Conservation (phyloP, 2,113 vertebrate species). For the Atrichornis clamosus region DNA sequence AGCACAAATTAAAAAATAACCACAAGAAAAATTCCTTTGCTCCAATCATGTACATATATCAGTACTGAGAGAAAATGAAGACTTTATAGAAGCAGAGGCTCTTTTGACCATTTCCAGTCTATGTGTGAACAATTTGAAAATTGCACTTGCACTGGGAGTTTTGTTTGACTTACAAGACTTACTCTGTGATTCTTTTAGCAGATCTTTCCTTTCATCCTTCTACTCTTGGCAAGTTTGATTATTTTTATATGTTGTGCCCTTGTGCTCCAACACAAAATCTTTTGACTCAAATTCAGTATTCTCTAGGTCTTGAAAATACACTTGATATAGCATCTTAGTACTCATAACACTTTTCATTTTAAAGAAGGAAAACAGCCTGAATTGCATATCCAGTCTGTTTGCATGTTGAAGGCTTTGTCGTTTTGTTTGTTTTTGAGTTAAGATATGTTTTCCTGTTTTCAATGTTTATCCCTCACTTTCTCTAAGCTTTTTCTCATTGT, state of each 20-base stretch:
- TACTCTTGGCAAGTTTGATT: neutral
- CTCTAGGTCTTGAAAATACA: neutral
- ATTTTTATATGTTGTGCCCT: neutral
- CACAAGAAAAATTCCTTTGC: neutral
- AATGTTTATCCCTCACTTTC: neutral
- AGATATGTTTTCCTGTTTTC: neutral
- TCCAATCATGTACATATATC: neutral
- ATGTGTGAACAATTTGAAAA: neutral
- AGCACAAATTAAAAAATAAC: neutral
- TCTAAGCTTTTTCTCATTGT: neutral
- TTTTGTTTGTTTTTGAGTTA: neutral
- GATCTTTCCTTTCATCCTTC: neutral
- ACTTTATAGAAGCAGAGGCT: neutral
- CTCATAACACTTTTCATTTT: neutral
- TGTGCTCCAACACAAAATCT: neutral
- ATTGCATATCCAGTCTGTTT: neutral
- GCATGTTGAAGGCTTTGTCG: neutral
- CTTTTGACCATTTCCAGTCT: neutral
- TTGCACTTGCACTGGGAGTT: neutral
- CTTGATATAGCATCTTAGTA: neutral
- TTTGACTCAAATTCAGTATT: neutral
- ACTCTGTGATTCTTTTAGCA: neutral
- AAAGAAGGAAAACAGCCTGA: neutral
- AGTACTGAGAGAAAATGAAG: neutral
- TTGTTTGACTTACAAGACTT: neutral